Evolutionary conservation across 2,113 vertebrate genomes (phyloP).

Genomic region (Tretioscincus oriximinensis): DNA sequence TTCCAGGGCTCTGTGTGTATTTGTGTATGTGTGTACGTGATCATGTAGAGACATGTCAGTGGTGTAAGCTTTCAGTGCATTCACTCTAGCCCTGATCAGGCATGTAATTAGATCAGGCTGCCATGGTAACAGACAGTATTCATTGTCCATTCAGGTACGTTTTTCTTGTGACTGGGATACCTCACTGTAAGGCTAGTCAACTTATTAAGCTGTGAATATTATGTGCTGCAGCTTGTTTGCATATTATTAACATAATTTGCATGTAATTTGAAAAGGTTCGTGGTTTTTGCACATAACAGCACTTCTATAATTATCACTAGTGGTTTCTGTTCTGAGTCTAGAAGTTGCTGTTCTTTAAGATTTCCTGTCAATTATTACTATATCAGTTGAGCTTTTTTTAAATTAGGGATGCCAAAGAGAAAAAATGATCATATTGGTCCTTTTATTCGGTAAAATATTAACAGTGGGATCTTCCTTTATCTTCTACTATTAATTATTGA

Average conservation of each 20-base stretch:
- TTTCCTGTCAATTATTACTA: background rate
- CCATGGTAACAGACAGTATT: conserved; percentile 82
- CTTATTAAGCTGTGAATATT: conserved; percentile 15
- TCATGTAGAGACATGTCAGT: conserved; percentile 71
- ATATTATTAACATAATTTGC: conserved; percentile 9
- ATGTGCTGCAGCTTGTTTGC: conserved; percentile 34
- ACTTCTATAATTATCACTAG: background rate
- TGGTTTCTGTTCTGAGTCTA: background rate
- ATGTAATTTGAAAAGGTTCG: conserved; percentile 13
- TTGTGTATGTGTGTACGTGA: conserved; percentile 20
- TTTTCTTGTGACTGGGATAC: conserved; percentile 59
- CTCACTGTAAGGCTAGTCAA: conserved; percentile 16
- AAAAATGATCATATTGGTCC: background rate
- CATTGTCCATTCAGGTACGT: conserved; percentile 77
- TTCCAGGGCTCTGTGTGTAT: conserved; percentile 39
- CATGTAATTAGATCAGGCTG: conserved; percentile 83
- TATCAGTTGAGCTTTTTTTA: background rate
- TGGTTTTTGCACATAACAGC: background rate
- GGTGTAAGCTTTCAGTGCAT: conserved; percentile 68
- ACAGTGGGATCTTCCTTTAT: background rate
- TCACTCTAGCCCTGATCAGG: conserved; percentile 76
- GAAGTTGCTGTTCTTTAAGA: background rate
- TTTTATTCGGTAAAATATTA: background rate
- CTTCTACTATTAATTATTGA: background rate
- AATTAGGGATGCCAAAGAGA: background rate